These are phyloP conservation scores for Macrotis lagotis DNA, from an alignment of 2,113 vertebrate species.

Conservation along the genomic window DNA sequence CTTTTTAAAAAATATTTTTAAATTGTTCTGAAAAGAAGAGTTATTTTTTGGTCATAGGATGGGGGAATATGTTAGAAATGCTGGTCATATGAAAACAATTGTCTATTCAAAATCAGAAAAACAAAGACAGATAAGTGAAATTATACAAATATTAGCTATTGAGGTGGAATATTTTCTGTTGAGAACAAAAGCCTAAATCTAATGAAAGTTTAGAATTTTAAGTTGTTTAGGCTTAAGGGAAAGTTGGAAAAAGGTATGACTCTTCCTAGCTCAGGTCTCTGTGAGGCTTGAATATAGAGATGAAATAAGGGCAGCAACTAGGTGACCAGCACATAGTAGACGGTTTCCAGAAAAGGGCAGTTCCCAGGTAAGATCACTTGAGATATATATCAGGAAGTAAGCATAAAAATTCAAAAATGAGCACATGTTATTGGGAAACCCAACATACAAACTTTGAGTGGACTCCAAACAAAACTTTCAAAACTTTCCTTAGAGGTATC, in stretches of 20 bases:
- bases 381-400: background rate
- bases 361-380: background rate
- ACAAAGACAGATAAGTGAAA: background rate
- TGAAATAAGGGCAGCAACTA: background rate
- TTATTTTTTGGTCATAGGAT: background rate
- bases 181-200: background rate
- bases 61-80: background rate
- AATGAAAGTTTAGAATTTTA: background rate
- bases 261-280: background rate
- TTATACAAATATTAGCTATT: background rate
- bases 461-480: background rate
- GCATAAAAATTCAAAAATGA: background rate
- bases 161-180: background rate
- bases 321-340: background rate
- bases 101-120: background rate
- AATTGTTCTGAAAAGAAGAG: background rate
- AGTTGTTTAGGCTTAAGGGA: background rate
- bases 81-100: background rate
- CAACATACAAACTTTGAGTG: background rate
- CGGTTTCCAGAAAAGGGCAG: background rate
- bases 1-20: background rate
- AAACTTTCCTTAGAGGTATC: background rate
- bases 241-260: background rate
- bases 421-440: background rate
- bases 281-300: background rate